A percentile compares a stretch with the other conserved stretches of the same genome.
phyloP scores from a whole-genome alignment of 2,797 vertebrate species.

The Eulemur mongoz region DNA sequence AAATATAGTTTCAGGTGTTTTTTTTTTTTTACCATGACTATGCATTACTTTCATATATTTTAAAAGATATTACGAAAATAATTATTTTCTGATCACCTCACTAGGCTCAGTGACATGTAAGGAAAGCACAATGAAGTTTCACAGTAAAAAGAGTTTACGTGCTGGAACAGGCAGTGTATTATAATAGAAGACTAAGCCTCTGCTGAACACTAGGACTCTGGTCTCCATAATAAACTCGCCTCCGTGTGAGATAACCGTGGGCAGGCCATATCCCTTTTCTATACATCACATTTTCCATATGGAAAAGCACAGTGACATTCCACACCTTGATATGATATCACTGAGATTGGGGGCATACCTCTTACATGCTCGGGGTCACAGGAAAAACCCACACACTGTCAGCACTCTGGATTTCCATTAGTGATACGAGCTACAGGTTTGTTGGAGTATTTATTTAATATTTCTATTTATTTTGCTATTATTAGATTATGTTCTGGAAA shows the following conservation, averaged over 20 bases:
- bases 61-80: not conserved
- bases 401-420: constrained; percentile 44
- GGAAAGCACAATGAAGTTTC: not conserved
- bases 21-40: not conserved
- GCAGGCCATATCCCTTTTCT: not conserved
- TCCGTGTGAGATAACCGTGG: not conserved
- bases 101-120: not conserved
- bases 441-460: constrained; percentile 44
- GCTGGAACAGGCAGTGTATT: not conserved
- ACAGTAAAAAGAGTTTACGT: not conserved
- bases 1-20: not conserved
- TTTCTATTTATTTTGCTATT: constrained; percentile 69
- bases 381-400: constrained; percentile 44
- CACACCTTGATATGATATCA: not conserved
- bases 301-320: not conserved
- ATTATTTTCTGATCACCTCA: not conserved
- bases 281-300: constrained; percentile 11
- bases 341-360: not conserved
- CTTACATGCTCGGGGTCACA: not conserved
- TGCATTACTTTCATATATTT: not conserved
- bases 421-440: not conserved
- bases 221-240: not conserved
- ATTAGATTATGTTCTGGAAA: constrained; percentile 73
- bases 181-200: not conserved
- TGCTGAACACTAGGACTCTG: not conserved